Percentiles rank a stretch among this genome's conserved stretches.
Evolutionary conservation across 2,113 vertebrate species (phyloP).

Genomic region (Acrocephalus kingi): DNA sequence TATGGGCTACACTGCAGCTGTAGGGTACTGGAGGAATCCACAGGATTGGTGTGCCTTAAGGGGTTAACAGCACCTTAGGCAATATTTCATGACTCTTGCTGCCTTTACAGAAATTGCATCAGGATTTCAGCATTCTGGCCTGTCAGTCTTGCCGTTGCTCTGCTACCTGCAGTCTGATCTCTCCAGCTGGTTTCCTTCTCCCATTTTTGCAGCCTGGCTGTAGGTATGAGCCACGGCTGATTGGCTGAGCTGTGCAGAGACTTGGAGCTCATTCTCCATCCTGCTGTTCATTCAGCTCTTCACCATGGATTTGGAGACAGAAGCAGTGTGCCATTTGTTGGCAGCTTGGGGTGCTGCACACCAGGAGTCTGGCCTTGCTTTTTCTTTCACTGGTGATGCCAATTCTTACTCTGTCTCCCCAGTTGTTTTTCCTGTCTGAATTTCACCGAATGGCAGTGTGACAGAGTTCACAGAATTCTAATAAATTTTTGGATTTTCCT

Average conservation of each 20-base stretch:
- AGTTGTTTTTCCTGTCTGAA: background rate
- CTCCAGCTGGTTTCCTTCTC: constrained; percentile 28
- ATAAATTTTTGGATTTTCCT: background rate
- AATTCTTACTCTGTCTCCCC: background rate
- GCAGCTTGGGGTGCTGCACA: background rate
- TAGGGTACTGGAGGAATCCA: background rate
- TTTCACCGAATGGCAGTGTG: background rate
- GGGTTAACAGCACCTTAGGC: constrained; percentile 1
- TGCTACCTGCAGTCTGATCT: background rate
- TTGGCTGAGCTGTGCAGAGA: background rate
- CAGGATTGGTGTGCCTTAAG: background rate
- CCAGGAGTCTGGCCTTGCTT: background rate
- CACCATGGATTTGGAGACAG: background rate
- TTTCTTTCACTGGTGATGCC: background rate
- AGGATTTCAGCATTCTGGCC: constrained; percentile 36
- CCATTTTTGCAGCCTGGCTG: background rate
- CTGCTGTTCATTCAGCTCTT: background rate
- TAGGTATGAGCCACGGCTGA: background rate
- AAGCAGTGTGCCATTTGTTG: background rate
- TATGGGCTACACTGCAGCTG: background rate
- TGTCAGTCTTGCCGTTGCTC: constrained; percentile 6
- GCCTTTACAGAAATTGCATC: background rate
- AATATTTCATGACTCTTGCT: background rate
- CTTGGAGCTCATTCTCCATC: background rate
- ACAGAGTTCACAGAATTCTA: background rate